These are phyloP conservation scores for Callocephalon fimbriatum DNA, from an alignment of 2,113 vertebrate species.

Conservation along the genomic window DNA sequence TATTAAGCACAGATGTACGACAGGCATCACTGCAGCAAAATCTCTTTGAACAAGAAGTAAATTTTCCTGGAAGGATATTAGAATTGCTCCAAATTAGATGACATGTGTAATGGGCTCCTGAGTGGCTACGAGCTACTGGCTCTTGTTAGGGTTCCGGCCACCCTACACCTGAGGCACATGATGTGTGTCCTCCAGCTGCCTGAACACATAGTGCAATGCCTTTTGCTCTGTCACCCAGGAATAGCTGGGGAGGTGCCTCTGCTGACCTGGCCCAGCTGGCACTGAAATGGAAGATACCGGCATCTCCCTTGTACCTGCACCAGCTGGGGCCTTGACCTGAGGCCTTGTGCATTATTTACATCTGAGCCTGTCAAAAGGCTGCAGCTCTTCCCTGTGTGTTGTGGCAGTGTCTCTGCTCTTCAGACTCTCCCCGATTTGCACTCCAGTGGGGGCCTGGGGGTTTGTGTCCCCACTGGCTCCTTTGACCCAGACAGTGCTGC, in stretches of 20 bases:
- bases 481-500: not conserved
- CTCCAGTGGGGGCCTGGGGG: not conserved
- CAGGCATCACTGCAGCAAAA: not conserved
- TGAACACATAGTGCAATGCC: fast-evolving
- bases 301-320: fast-evolving
- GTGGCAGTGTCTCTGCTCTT: not conserved
- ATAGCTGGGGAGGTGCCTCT: not conserved
- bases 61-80: not conserved
- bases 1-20: not conserved
- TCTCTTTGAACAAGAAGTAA: not conserved
- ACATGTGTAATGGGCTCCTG: not conserved
- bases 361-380: not conserved
- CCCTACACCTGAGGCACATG: not conserved
- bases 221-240: not conserved
- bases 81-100: not conserved
- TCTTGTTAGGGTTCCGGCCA: not conserved
- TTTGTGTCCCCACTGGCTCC: constrained; percentile 1
- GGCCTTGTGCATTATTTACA: not conserved
- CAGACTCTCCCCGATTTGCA: not conserved
- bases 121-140: not conserved
- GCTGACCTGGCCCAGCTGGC: not conserved
- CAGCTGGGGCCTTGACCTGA: not conserved
- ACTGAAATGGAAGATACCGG: not conserved
- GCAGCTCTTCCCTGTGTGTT: not conserved
- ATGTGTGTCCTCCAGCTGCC: not conserved